Percentiles rank a stretch among this genome's conserved stretches.
Conservation (phyloP, 2,888 invertebrate species). For the Ashinkailepas kermadecensis region DNA sequence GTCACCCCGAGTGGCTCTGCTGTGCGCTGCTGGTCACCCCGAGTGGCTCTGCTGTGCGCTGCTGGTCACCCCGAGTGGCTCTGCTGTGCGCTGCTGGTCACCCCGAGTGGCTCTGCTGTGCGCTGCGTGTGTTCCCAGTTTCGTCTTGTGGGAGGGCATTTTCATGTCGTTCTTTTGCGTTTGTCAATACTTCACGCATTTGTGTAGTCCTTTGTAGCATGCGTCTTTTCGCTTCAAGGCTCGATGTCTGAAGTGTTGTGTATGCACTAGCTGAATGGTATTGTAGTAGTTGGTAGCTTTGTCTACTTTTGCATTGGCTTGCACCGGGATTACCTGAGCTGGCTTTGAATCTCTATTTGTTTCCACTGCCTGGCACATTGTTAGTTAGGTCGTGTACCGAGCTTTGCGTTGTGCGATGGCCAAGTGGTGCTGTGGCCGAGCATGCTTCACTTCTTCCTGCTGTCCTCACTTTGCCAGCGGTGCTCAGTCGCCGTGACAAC, state of each 20-base stretch:
- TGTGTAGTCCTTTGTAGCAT: not conserved
- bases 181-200: not conserved
- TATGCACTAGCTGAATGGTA: not conserved
- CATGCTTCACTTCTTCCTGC: not conserved
- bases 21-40: too few species aligned
- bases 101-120: too few species aligned
- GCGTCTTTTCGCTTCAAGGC: not conserved
- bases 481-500: too few species aligned
- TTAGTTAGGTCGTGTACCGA: not conserved
- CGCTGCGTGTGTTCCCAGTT: not conserved
- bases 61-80: not conserved
- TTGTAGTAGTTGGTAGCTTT: not conserved
- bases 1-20: too few species aligned
- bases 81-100: not conserved
- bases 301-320: not conserved
- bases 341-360: not conserved
- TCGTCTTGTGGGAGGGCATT: slow-evolving; percentile 2
- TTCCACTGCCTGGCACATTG: not conserved
- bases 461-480: not conserved
- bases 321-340: not conserved
- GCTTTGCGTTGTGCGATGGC: not conserved
- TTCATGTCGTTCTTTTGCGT: slow-evolving; percentile 4
- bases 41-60: not conserved
- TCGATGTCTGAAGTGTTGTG: not conserved
- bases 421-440: not conserved